Base-by-base conservation (phyloP, 2,113 vertebrate genomes). In the Chamaea fasciata region DNA sequence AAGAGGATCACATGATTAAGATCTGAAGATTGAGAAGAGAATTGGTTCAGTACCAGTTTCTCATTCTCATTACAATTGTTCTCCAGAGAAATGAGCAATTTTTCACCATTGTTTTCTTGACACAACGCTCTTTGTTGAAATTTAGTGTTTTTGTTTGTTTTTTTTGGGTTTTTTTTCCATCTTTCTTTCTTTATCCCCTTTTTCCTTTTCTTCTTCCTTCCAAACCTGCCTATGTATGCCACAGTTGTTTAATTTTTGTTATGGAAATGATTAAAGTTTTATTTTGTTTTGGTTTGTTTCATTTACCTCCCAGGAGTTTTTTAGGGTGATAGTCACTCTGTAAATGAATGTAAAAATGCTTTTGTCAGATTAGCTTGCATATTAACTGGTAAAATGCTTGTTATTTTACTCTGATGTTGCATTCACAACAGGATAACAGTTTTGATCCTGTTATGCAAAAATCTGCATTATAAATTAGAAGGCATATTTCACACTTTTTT, bases 51-150 rank as follows among this genome's bases (percentile, higher is more conserved):
- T 91, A 94, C 75, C 62, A 60, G 55, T 94, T 97, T 97, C n/a
- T 94, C 74, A 71, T 96, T 95, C 90, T 96, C 90, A 92, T 95
- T 97, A 84, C 73, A 95, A 94, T 92, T 94, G 85, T 73, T 92
- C 96, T 97, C 96, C 56, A 63, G 97, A 97, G 96, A 92, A 97
- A 95, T 94, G 85, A 97, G 83, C 82, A 91, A 96, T 97, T 97
- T 97, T 91, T 90, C 92, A 70, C 82, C 94, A 96, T 97, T 96
- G 97, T 97, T 97, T 97, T 95, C 92, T 94, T 94, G 95, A 96
- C 41, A 89, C 30, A 56, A 92, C 31, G 28, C 74, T 49, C 94
- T 96, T 95, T 96, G 84, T 97, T 96, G 93, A 76, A 92, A 79
- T 94, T 94, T 85, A 92, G 91, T 44, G 37, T 17, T 8, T 28